phyloP scores from a whole-genome alignment of 2,888 invertebrate genomes.

The Cyclophora punctaria region DNA sequence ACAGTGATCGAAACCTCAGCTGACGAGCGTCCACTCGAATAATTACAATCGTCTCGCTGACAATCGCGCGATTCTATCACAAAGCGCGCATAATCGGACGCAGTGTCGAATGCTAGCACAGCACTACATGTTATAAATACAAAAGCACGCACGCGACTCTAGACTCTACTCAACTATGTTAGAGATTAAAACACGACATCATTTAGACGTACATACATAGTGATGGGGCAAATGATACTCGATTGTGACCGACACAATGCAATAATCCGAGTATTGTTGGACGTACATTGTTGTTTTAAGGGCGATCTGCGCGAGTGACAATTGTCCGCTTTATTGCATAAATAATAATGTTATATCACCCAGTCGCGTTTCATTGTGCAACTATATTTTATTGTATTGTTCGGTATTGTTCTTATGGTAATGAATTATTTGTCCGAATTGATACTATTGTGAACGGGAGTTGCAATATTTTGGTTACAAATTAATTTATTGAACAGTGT shows the following conservation, averaged over 20 bases:
- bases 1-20: conserved; percentile 54
- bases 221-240: conserved; percentile 48
- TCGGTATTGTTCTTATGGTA: conserved; percentile 21
- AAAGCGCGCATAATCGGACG: conserved; percentile 71
- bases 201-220: conserved; percentile 28
- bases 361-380: conserved; percentile 59
- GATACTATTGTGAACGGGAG: too few relatives aligned
- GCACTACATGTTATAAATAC: conserved; percentile 41
- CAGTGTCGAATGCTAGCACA: conserved; percentile 44
- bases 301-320: conserved; percentile 64
- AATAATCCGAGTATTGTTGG: conserved; percentile 75
- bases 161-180: conserved; percentile 15
- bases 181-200: conserved; percentile 12
- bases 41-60: conserved; percentile 73
- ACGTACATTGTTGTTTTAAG: conserved; percentile 75
- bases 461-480: too few relatives aligned
- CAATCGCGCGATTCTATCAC: conserved; percentile 72
- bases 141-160: conserved; percentile 14
- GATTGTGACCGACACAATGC: conserved; percentile 73
- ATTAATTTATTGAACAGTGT: too few relatives aligned
- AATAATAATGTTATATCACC: conserved; percentile 72
- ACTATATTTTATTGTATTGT: conserved; percentile 39
- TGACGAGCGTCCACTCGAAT: conserved; percentile 59
- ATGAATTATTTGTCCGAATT: neutral
- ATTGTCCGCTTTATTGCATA: conserved; percentile 74